phyloP scores from a whole-genome alignment of 2,797 vertebrate species.

The Ispidina picta region DNA sequence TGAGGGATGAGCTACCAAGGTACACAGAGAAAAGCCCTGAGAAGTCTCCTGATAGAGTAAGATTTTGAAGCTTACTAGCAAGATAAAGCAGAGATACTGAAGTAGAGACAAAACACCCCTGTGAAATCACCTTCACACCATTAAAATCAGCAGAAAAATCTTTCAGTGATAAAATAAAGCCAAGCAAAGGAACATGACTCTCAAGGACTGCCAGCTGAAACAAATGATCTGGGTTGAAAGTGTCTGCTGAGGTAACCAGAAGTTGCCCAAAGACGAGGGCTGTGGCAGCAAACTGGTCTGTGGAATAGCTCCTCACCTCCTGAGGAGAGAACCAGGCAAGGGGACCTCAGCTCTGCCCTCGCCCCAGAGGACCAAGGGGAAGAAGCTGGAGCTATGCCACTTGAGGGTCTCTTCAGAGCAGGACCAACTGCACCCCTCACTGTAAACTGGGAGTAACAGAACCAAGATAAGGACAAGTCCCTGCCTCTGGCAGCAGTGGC shows the following conservation, averaged over 20 bases:
- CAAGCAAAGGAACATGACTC: conserved; percentile 5
- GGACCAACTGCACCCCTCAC: neutral
- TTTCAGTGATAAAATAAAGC: conserved; percentile 36
- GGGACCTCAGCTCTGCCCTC: neutral
- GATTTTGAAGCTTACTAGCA: neutral
- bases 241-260: neutral
- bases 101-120: conserved; percentile 2
- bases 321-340: accelerated
- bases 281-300: neutral
- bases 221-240: neutral
- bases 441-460: neutral
- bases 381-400: neutral
- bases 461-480: neutral
- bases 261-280: neutral
- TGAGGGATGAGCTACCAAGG: neutral
- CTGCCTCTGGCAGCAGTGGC: neutral
- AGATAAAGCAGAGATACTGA: neutral
- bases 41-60: neutral
- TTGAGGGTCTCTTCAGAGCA: neutral
- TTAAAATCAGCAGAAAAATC: conserved; percentile 29
- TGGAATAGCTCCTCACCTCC: neutral
- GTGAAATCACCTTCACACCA: neutral
- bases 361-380: accelerated
- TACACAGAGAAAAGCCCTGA: neutral
- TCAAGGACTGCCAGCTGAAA: neutral